Conservation (phyloP, 2,888 invertebrate species). For the Adelognathus sp. region DNA sequence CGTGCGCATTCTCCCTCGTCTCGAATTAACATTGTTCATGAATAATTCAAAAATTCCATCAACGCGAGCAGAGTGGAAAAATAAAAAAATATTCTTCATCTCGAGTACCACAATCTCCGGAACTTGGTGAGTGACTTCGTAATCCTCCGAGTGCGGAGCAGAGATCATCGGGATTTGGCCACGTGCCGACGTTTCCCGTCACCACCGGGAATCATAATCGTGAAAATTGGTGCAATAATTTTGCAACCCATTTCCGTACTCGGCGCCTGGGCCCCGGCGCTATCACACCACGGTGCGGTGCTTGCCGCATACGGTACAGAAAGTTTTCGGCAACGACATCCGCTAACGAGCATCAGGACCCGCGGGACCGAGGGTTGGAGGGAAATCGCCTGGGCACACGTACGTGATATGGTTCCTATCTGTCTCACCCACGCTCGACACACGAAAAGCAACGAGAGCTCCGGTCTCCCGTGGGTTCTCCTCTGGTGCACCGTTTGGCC, state of each 20-base stretch:
- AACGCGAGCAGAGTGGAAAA: neutral
- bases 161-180: slow-evolving; percentile 47
- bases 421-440: neutral
- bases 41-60: neutral
- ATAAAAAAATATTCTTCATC: too few species aligned
- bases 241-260: slow-evolving; percentile 35
- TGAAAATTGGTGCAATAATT: slow-evolving; percentile 52
- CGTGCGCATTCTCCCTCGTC: neutral
- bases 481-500: neutral
- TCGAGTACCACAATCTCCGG: neutral
- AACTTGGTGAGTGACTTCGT: neutral
- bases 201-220: slow-evolving; percentile 47
- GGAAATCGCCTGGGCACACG: neutral
- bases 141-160: neutral
- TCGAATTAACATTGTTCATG: neutral
- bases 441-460: neutral
- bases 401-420: slow-evolving; percentile 15
- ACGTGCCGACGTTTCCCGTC: slow-evolving; percentile 36
- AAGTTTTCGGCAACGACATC: slow-evolving; percentile 30
- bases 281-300: neutral
- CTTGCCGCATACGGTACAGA: neutral
- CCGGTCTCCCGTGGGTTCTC: slow-evolving; percentile 29
- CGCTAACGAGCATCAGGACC: slow-evolving; percentile 23
- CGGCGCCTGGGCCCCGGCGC: neutral
- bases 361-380: neutral